These are phyloP conservation scores for Thalassophryne amazonica DNA, from an alignment of 2,797 vertebrate genomes.

Conservation along the genomic window DNA sequence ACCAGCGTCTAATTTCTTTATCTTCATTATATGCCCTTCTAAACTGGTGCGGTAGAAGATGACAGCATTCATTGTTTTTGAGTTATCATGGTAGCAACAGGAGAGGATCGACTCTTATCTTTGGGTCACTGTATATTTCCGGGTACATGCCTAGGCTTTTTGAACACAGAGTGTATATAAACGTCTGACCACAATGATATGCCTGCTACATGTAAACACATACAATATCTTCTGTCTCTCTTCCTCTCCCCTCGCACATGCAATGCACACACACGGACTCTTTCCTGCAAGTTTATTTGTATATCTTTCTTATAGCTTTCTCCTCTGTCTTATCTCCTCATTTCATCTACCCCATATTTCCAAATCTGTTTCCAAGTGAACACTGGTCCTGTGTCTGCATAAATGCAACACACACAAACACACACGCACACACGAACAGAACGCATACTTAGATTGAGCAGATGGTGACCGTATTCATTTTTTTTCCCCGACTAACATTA, in stretches of 20 bases:
- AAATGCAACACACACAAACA: slow-evolving; percentile 48
- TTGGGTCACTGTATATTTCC: too few species aligned
- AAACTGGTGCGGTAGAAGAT: too few species aligned
- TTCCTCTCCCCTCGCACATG: neutral
- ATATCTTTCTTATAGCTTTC: slow-evolving; percentile 34
- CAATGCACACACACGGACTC: slow-evolving; percentile 2
- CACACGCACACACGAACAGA: slow-evolving; percentile 57
- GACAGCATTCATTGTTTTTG: too few species aligned
- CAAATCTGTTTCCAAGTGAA: slow-evolving; percentile 69
- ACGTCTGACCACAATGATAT: too few species aligned
- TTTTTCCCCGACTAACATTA: slow-evolving; percentile 83
- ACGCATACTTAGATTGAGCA: slow-evolving; percentile 79
- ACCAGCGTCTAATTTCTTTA: too few species aligned
- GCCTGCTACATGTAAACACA: slow-evolving; percentile 34
- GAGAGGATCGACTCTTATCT: too few species aligned
- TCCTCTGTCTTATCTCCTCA: slow-evolving; percentile 37
- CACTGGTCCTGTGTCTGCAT: slow-evolving; percentile 43
- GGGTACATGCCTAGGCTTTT: too few species aligned
- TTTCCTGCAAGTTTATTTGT: slow-evolving; percentile 27
- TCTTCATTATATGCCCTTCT: too few species aligned
- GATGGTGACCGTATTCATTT: slow-evolving; percentile 86
- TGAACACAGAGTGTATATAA: too few species aligned
- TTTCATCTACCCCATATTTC: slow-evolving; percentile 53
- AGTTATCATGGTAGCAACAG: too few species aligned
- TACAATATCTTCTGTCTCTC: slow-evolving; percentile 13